A percentile compares a stretch with the other conserved stretches of the same genome.
Conservation (phyloP, 2,888 invertebrate genomes). For the Nasonia oneida region DNA sequence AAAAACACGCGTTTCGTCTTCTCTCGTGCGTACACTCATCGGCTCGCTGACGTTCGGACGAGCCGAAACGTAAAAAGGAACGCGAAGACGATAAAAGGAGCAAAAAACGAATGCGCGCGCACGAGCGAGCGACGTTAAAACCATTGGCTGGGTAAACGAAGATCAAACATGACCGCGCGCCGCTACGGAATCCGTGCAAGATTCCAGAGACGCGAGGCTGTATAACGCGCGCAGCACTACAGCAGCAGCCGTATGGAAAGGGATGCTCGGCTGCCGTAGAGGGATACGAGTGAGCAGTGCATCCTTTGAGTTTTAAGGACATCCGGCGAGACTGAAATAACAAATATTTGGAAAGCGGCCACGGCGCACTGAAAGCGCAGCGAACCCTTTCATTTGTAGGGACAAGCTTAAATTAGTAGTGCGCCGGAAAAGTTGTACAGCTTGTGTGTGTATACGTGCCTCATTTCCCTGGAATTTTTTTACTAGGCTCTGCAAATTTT, state of each 20-base stretch:
- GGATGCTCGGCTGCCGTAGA: constrained; percentile 30
- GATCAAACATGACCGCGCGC: constrained; percentile 69
- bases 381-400: constrained; percentile 78
- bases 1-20: constrained; percentile 61
- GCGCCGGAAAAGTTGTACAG: constrained; percentile 62
- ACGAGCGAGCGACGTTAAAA: constrained; percentile 20
- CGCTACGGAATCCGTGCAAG: constrained; percentile 63
- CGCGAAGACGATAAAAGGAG: neutral
- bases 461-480: constrained; percentile 60
- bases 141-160: constrained; percentile 70
- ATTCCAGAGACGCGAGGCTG: constrained; percentile 37
- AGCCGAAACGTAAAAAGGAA: neutral
- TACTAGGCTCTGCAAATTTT: constrained; percentile 64
- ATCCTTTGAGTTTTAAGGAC: constrained; percentile 63
- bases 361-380: constrained; percentile 71
- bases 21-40: constrained; percentile 19
- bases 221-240: neutral
- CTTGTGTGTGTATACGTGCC: constrained; percentile 49
- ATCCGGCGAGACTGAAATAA: constrained; percentile 73
- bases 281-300: constrained; percentile 50
- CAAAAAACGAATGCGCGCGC: neutral
- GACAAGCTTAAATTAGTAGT: constrained; percentile 77
- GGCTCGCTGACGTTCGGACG: neutral
- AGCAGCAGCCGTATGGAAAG: neutral
- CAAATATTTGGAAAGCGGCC: constrained; percentile 75